phyloP scores from a whole-genome alignment of 64 coral and sea anemone genomes.

The Pocillopora verrucosa region DNA sequence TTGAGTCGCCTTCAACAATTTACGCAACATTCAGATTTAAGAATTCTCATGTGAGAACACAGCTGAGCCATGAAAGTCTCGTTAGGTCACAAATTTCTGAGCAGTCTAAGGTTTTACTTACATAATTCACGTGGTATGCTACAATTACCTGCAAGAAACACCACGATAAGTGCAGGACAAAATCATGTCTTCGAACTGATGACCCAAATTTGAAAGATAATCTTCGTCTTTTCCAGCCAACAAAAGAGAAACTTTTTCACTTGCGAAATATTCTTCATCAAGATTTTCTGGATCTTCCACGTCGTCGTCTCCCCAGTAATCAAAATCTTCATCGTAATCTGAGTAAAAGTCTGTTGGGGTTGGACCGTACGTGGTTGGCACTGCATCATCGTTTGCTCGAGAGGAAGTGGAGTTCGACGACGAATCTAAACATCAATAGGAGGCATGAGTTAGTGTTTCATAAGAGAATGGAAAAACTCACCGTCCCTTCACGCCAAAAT shows the following conservation, averaged over 20 bases:
- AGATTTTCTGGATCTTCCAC: not conserved
- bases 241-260: conserved; percentile 14
- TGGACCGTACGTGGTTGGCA: not conserved
- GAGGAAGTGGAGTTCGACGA: not conserved
- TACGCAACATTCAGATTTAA: too few relatives aligned
- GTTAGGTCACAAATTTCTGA: too few relatives aligned
- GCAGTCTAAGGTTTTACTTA: too few relatives aligned
- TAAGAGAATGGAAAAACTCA: too few relatives aligned
- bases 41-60: too few relatives aligned
- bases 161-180: conserved; percentile 49
- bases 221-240: conserved; percentile 13
- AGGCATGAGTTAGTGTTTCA: not conserved
- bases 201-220: conserved; percentile 17
- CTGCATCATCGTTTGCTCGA: not conserved
- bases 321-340: not conserved
- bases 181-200: conserved; percentile 55
- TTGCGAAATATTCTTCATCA: not conserved
- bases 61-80: too few relatives aligned
- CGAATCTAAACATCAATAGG: not conserved
- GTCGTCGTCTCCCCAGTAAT: not conserved
- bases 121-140: too few relatives aligned
- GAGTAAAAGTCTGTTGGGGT: not conserved
- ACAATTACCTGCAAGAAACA: conserved; percentile 49
- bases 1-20: too few relatives aligned
- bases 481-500: too few relatives aligned